Evolutionary conservation across 2,888 invertebrate genomes (phyloP).

Genomic region (Villa cingulata): DNA sequence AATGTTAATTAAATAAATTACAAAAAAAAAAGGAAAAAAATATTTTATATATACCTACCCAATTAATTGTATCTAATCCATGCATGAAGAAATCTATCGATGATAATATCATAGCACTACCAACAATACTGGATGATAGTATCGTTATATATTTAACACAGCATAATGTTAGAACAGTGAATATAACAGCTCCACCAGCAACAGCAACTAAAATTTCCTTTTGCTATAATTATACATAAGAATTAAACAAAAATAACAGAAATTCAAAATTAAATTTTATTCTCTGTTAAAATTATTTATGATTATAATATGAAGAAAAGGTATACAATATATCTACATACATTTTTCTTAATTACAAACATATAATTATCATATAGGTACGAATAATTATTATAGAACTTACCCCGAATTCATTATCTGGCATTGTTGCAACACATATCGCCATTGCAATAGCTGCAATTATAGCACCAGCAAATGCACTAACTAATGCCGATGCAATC

Average conservation of each 20-base stretch:
- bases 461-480: constrained; percentile 32
- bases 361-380: too few relatives aligned
- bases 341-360: too few relatives aligned
- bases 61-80: constrained; percentile 30
- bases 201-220: constrained; percentile 35
- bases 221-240: constrained; percentile 21
- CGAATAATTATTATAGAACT: constrained; percentile 13
- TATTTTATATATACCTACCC: constrained; percentile 22
- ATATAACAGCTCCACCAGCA: constrained; percentile 34
- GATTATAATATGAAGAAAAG: too few relatives aligned
- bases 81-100: constrained; percentile 36
- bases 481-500: constrained; percentile 32
- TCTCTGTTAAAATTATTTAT: too few relatives aligned
- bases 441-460: constrained; percentile 34
- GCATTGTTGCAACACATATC: constrained; percentile 35
- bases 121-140: constrained; percentile 34
- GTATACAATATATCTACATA: too few relatives aligned
- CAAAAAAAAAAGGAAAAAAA: neutral
- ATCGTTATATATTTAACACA: constrained; percentile 35
- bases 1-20: neutral
- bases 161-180: constrained; percentile 33
- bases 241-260: neutral
- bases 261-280: neutral
- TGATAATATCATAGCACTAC: constrained; percentile 34
- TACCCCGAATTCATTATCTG: constrained; percentile 36